Base-by-base conservation (phyloP, 2,888 invertebrate species). In the Ophion ventricosus region DNA sequence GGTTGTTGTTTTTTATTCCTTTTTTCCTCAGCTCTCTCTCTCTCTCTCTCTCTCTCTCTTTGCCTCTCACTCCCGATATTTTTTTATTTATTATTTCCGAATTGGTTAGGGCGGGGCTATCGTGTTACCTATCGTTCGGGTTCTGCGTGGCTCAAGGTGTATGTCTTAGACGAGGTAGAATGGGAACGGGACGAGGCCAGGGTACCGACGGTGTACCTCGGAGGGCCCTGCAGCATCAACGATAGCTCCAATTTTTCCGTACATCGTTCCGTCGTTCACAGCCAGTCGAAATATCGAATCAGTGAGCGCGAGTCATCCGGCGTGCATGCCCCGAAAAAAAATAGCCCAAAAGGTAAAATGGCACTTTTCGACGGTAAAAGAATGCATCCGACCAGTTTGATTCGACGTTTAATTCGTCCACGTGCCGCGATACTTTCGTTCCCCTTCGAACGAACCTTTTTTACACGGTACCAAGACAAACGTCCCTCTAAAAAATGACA, bases 161-260 rank as follows among this genome's bases (percentile, higher is more conserved):
- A 56, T 56, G 26, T 20, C 25, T 49, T 70, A 54, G 17, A 78
- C 49, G 23, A 61, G 11, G n/a, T 59, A 59, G 3, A 77, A 43
- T 25, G 14, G 40, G 25, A 77, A 43, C 54, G 17, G 43, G 40
- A 25, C 57, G 40, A 35, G 23, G 14, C 17, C 17, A 70, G 61
- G 17, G 61, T 56, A 23, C 54, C 14, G 14, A n/a, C 26, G 43
- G 10, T 43, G 43, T 43, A 43, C 43, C 43, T 43, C 14, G 14
- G 43, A 2, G 14, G 43, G 14, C 11, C 43, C 43, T 7, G 14
- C 84, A 89, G 88, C 88, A 61, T 73, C 87, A 87, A 20, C 87
- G 81, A 90, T 90, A 90, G 66, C 78, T 87, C 89, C 88, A 91
- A 91, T 90, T 90, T 91, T 84, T 84, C 77, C 80, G 73, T 64